These are phyloP conservation scores for Hemichromis elongatus DNA, from an alignment of 2,113 vertebrate genomes.

Conservation along the genomic window DNA sequence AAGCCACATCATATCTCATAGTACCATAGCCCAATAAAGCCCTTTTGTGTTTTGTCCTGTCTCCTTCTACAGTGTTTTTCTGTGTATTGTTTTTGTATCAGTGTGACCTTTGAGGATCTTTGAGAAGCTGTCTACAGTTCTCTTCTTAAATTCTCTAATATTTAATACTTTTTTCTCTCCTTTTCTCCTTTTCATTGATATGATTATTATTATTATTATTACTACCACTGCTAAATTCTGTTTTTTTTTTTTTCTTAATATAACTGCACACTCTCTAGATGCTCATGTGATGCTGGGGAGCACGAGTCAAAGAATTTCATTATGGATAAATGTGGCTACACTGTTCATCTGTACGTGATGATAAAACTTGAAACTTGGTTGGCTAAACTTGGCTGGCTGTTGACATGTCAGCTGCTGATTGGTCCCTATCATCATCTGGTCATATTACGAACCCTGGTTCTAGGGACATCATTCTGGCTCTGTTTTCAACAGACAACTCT, in stretches of 20 bases:
- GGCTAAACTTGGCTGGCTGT: neutral
- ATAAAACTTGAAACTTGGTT: too few species aligned
- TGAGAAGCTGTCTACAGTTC: neutral
- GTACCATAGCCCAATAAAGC: neutral
- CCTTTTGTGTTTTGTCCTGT: neutral
- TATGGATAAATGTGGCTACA: too few species aligned
- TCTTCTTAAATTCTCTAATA: too few species aligned
- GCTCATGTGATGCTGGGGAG: too few species aligned
- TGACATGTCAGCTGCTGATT: neutral
- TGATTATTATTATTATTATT: too few species aligned
- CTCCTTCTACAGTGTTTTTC: neutral
- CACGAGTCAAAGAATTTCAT: too few species aligned
- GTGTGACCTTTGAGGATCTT: neutral
- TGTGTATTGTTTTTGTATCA: neutral
- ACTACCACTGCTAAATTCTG: too few species aligned
- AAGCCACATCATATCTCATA: neutral
- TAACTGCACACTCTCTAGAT: too few species aligned
- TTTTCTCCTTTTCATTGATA: too few species aligned
- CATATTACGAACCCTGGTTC: neutral
- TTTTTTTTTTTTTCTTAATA: too few species aligned
- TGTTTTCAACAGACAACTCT: neutral
- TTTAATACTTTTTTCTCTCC: too few species aligned
- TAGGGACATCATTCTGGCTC: neutral
- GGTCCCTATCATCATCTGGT: neutral
- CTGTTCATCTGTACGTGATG: too few species aligned